Evolutionary conservation across 2,888 invertebrate species (phyloP).

Genomic region (Pomacea canaliculata): DNA sequence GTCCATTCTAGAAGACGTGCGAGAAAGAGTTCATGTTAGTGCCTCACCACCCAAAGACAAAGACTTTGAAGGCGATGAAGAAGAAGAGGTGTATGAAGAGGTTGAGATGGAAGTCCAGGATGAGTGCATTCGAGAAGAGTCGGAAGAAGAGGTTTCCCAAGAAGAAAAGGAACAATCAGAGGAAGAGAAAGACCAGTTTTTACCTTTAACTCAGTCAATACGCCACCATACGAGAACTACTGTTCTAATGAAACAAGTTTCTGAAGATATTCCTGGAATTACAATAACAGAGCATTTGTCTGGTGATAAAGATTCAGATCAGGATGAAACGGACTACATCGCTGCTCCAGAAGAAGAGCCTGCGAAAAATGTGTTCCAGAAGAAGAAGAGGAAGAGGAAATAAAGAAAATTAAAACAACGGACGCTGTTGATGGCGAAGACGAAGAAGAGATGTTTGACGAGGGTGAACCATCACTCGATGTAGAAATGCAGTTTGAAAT

Average conservation of each 20-base stretch:
- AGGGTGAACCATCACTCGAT: conserved; percentile 3
- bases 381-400: conserved; percentile 36
- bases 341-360: conserved; percentile 22
- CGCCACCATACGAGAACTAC: conserved; percentile 17
- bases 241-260: conserved; percentile 46
- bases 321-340: conserved; percentile 42
- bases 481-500: conserved; percentile 25
- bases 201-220: conserved; percentile 2
- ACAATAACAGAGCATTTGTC: conserved; percentile 76
- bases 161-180: conserved; percentile 21
- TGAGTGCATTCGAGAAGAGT: background rate
- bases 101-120: background rate
- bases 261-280: conserved; percentile 75
- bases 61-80: conserved; percentile 20
- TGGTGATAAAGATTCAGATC: conserved; percentile 24
- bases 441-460: conserved; percentile 13
- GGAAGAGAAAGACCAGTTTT: conserved; percentile 44
- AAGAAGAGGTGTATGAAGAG: conserved; percentile 2
- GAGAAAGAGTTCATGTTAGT: conserved; percentile 47
- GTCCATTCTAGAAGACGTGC: conserved; percentile 61
- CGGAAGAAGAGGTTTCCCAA: background rate
- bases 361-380: conserved; percentile 37
- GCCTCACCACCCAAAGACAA: conserved; percentile 33
- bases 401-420: conserved; percentile 7
- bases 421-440: conserved; percentile 8